Evolutionary conservation across 2,797 vertebrate genomes (phyloP), one percentile per base, ranked within the genome.

Genomic region (Chloroceryle inda): DNA sequence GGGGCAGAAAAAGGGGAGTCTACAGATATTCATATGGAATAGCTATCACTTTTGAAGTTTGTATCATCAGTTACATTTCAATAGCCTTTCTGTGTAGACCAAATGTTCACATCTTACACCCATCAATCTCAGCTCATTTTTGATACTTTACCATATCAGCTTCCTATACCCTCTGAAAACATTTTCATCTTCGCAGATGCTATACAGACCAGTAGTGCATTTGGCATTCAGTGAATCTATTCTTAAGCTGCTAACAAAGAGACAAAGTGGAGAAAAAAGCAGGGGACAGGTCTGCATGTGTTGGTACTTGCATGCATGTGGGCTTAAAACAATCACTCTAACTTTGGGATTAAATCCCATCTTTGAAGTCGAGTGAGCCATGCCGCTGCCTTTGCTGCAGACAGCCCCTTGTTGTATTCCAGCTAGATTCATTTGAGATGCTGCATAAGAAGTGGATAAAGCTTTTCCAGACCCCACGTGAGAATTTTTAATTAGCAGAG

Each of bases 171-270:
- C 0, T 2, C 69, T 81, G 79, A 76, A 92, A 90, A 73, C 53
- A 56, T 69, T 93, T 81, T 77, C 44, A 76, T 82, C 77, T 75
- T 76, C 63, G 31, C 44, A 45, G n/a, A 27, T 86, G 77, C 52
- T 61, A 16, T 33, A 53, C 88, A 90, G 74, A 49, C 40, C 6
- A 0, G 0, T 40, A 85, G n/a, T 23, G 21, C 5, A 17, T 0
- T 62, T 71, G 45, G 42, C 61, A 61, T 23, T 62, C 27, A 56
- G 29, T 5, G 40, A 86, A 35, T 66, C 62, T 89, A 13, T 89
- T 94, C 52, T 76, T 63, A 49, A 81, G 62, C 69, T 85, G 20
- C 53, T 82, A 79, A 64, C 67, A 91, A 89, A 92, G 73, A 81
- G 22, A 84, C 14, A 66, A 75, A 66, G 40, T 9, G 6, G n/a